phyloP scores from a whole-genome alignment of 2,797 vertebrate species.

The Eulemur mongoz region DNA sequence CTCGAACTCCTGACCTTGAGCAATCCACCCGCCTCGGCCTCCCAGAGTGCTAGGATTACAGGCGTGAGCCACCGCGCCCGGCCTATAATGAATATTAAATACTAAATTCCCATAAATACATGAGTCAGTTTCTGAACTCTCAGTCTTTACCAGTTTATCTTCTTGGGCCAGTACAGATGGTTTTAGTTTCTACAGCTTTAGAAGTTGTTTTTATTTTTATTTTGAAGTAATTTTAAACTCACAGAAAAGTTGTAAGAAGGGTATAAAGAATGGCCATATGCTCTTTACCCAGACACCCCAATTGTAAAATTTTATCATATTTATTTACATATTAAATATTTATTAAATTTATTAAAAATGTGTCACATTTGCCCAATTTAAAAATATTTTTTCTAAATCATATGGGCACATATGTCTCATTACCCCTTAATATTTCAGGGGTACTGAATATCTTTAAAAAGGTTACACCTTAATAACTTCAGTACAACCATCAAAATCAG shows the following conservation, averaged over 20 bases:
- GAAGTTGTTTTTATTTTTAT: not conserved
- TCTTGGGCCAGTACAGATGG: not conserved
- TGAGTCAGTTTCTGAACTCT: not conserved
- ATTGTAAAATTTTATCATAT: not conserved
- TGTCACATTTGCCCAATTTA: not conserved
- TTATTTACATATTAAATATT: not conserved
- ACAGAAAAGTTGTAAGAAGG: not conserved
- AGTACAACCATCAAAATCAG: not conserved
- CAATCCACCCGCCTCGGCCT: too few species aligned
- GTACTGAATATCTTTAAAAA: not conserved
- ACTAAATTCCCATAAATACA: not conserved
- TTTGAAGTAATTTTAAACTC: not conserved
- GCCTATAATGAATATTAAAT: not conserved
- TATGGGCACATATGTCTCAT: not conserved
- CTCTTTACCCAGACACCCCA: not conserved
- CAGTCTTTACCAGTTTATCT: not conserved
- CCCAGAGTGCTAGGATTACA: too few species aligned
- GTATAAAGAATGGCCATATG: not conserved
- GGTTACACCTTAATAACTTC: not conserved
- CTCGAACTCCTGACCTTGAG: too few species aligned
- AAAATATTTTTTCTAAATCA: not conserved
- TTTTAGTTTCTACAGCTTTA: constrained; percentile 2
- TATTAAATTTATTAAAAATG: not conserved
- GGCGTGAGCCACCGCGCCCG: too few species aligned
- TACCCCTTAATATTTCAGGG: not conserved